Evolutionary conservation across 2,797 vertebrate genomes (phyloP).

Genomic region (Masticophis lateralis): DNA sequence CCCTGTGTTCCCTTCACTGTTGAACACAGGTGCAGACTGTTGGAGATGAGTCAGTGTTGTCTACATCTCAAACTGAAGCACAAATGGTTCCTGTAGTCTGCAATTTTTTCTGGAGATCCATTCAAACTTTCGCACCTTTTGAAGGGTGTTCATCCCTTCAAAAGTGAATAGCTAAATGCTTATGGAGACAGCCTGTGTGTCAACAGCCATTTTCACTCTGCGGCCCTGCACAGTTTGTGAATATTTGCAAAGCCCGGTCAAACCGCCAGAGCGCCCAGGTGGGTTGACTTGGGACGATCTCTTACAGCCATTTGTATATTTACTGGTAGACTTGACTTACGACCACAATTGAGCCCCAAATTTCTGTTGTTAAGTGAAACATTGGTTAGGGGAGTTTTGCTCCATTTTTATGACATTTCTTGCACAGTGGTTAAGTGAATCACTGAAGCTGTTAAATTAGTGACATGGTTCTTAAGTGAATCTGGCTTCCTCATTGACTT

Average conservation of each 20-base stretch:
- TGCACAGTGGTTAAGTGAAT: neutral
- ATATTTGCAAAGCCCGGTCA: neutral
- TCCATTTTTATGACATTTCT: neutral
- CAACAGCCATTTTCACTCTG: constrained; percentile 60
- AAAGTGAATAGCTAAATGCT: no score
- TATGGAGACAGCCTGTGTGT: constrained; percentile 23
- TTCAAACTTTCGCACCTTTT: no score
- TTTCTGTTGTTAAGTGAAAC: neutral
- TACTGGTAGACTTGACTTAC: neutral
- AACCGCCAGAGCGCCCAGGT: neutral
- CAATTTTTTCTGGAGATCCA: no score
- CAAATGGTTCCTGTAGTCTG: no score
- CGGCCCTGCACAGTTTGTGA: constrained; percentile 21
- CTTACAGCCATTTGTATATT: constrained; percentile 34
- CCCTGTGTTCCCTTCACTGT: no score
- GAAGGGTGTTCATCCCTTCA: no score
- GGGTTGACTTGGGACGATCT: neutral
- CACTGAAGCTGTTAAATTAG: neutral
- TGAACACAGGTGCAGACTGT: no score
- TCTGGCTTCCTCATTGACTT: neutral
- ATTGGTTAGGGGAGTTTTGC: neutral
- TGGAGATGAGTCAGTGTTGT: no score
- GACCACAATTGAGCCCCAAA: neutral
- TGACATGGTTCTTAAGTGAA: neutral
- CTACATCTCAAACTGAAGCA: no score